Base-by-base conservation (phyloP, 1,140 invertebrate species). In the Neodiprion fabricii region DNA sequence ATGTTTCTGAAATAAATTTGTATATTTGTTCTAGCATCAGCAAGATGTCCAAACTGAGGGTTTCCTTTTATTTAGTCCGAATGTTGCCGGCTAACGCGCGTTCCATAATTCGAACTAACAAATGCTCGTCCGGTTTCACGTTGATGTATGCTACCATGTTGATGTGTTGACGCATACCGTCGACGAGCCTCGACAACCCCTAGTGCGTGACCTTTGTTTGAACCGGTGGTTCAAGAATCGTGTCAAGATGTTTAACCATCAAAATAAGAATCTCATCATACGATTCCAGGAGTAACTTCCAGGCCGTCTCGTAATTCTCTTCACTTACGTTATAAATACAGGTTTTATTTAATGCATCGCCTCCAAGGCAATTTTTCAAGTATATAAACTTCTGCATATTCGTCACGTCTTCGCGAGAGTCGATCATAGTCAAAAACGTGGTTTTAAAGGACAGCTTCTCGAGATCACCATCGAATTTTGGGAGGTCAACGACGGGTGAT, bases 101-200 rank as follows among this genome's bases (percentile, higher is more conserved):
- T 74, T 78, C 74, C 14, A 78, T n/a, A 48, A 78, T 73, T 12
- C 76, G 72, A 12, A 77, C 68, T 14, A 77, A 71, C 14, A 75
- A 53, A 74, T 74, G 70, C n/a, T 75, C 70, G 67, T 75, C 76
- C 12, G 72, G 71, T 23, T 14, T 8, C 47, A 77, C 68, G 12
- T 75, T 69, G 48, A 77, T 70, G 7, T 73, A 47, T 21, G 74
- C 74, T 40, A 77, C 67, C 76, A 77, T 75, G 47, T 77, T 77
- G 9, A 73, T 48, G 61, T 77, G 76, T 61, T 76, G 75, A 1
- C 76, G 73, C 73, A 74, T 74, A 40, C 74, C 76, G 61, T 77
- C 76, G 12, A 73, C 68, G 73, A 74, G 72, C 72, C 61, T 72
- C 70, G 72, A 67, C 17, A 77, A 48, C 10, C 65, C 71, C 65